Evolutionary conservation across 2,797 vertebrate species (phyloP).

Genomic region (Tapera naevia): DNA sequence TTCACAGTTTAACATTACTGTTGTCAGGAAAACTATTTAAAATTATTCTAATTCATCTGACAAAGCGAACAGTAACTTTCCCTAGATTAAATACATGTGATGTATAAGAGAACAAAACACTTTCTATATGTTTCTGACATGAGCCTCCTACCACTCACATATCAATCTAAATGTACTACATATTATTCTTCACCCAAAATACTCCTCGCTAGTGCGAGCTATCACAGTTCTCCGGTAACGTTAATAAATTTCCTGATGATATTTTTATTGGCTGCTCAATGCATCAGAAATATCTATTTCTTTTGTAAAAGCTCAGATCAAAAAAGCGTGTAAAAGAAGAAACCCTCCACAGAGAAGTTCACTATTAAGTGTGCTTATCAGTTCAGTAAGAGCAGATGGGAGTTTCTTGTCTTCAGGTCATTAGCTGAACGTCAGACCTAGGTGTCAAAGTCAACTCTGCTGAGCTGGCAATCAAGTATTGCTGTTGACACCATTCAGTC

Average conservation of each 20-base stretch:
- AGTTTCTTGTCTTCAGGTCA: background rate
- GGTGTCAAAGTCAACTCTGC: background rate
- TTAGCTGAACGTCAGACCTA: background rate
- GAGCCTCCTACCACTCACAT: conserved; percentile 8
- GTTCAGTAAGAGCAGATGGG: background rate
- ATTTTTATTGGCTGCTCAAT: conserved; percentile 64
- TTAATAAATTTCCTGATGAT: conserved; percentile 72
- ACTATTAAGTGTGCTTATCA: background rate
- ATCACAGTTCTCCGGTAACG: conserved; percentile 42
- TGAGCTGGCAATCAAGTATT: background rate
- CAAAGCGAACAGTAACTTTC: conserved; percentile 55
- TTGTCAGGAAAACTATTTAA: conserved; percentile 67
- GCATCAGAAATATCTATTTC: conserved; percentile 61
- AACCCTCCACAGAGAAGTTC: background rate
- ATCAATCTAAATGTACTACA: conserved; percentile 67
- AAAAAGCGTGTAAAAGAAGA: conserved; percentile 26
- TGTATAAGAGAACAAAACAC: conserved; percentile 66
- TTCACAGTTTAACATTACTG: conserved; percentile 65
- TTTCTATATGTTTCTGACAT: conserved; percentile 64
- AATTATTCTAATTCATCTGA: conserved; percentile 67
- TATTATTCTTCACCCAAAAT: conserved; percentile 66
- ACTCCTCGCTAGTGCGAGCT: conserved; percentile 38
- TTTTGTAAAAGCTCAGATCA: conserved; percentile 17
- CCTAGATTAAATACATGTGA: conserved; percentile 71
- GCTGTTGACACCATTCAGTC: background rate